A percentile compares a stretch with the other conserved stretches of the same genome.
These are phyloP conservation scores for Callyntrura sp. DNA, from an alignment of 2,888 invertebrate species.

Conservation along the genomic window DNA sequence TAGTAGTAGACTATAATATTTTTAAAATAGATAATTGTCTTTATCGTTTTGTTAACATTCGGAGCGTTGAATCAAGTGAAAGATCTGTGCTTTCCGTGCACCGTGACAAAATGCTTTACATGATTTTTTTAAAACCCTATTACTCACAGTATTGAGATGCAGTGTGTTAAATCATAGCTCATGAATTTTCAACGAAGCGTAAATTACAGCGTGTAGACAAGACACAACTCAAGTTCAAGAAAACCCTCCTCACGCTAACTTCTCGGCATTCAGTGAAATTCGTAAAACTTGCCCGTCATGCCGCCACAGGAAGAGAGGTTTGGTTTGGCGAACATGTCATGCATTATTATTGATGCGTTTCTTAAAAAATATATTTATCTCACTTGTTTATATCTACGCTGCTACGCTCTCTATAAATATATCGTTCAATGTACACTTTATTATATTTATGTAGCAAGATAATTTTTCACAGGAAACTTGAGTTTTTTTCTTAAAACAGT, in stretches of 20 bases:
- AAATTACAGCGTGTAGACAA: constrained; percentile 32
- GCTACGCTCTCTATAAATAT: too few relatives aligned
- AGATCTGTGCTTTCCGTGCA: neutral
- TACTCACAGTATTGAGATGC: constrained; percentile 43
- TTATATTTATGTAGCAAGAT: too few relatives aligned
- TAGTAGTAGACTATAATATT: neutral
- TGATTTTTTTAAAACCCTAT: constrained; percentile 22
- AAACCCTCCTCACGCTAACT: neutral
- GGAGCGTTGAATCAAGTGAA: constrained; percentile 1
- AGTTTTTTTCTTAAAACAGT: too few relatives aligned
- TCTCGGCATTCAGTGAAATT: too few relatives aligned
- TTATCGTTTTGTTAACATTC: neutral
- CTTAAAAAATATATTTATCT: too few relatives aligned
- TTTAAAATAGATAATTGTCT: constrained; percentile 8
- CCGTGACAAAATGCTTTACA: constrained; percentile 61
- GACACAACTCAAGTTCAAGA: constrained; percentile 28
- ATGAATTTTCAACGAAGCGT: constrained; percentile 60
- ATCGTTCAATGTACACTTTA: too few relatives aligned
- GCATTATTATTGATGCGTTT: too few relatives aligned
- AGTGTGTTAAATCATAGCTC: constrained; percentile 59
- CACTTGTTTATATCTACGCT: too few relatives aligned
- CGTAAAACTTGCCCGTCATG: too few relatives aligned
- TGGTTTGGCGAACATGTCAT: too few relatives aligned
- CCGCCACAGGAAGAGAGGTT: too few relatives aligned
- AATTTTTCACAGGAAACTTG: too few relatives aligned